Base-by-base conservation (phyloP, 2,888 invertebrate species). In the Hyppa rectilinea region DNA sequence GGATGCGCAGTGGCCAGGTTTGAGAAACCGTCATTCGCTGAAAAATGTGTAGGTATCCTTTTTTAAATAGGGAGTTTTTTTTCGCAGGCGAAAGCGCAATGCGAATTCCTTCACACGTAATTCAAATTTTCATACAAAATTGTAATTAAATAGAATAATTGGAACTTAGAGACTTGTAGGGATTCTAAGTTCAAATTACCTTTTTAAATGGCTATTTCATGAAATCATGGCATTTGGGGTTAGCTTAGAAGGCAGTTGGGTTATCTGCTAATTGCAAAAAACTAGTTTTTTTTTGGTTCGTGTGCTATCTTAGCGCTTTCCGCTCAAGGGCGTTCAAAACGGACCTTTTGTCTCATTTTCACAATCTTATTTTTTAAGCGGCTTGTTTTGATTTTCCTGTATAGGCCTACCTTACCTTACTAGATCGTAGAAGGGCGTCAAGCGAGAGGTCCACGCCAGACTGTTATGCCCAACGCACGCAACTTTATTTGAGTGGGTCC, bases 1-100 rank as follows among this genome's bases (percentile, higher is more conserved):
- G 94, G 94, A 0, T 90, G 91, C 43, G 94, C 94, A 0, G 72
- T 91, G 2, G 94, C 90, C 17, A 86, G 85, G 1, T 95, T 91
- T 71, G 86, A 85, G 0, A 89, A 85, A 36, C 85, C 86, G 0
- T 73, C 84, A 0, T 90, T 91, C 14, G 94, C 94, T 0, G 91
- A 93, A 40, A 81, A 76, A 38, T 95, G 94, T 78, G 87, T 85
- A 23, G 87, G 95, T 95, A 95, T 95, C 95, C 95, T 95, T 78
- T 73, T 2, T 23, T 38, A 34, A 17, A 26, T n/a, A n/a, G n/a
- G n/a, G 7, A 7, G 7, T 12, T 23, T 12, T 47, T n/a, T n/a
- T n/a, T n/a, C n/a, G n/a, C n/a, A n/a, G n/a, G n/a, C n/a, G n/a
- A n/a, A n/a, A n/a, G n/a, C n/a, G n/a, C n/a, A n/a, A n/a, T n/a